These are phyloP conservation scores for Phoebastria nigripes DNA, from an alignment of 2,797 vertebrate species.

Conservation along the genomic window DNA sequence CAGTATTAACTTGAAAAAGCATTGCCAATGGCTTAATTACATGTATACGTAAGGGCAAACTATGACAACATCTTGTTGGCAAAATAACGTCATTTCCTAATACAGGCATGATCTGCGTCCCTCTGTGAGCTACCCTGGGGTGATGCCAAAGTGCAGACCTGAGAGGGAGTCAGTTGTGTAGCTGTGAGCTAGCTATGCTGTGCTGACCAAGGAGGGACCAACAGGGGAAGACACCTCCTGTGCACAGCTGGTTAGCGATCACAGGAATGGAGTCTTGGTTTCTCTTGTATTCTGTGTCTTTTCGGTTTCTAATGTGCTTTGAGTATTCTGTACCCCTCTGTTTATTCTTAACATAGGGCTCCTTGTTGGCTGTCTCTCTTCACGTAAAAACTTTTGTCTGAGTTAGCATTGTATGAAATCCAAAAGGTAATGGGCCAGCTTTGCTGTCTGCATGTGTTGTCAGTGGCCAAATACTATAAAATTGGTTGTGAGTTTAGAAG, in stretches of 20 bases:
- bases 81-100: not conserved
- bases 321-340: not conserved
- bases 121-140: not conserved
- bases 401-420: not conserved
- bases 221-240: not conserved
- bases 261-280: not conserved
- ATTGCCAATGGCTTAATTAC: not conserved
- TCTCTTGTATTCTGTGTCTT: not conserved
- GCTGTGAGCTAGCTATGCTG: not conserved
- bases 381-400: not conserved
- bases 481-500: not conserved
- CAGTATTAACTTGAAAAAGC: not conserved
- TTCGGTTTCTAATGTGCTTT: not conserved
- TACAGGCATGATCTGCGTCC: not conserved
- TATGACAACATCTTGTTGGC: not conserved
- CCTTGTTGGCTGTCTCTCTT: not conserved
- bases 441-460: not conserved
- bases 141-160: not conserved
- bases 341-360: not conserved
- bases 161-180: not conserved
- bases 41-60: not conserved
- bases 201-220: not conserved
- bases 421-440: not conserved
- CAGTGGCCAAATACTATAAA: conserved; percentile 26
- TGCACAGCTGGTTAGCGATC: accelerated